Base-by-base conservation (phyloP, 2,797 vertebrate genomes). In the Simalia tracyae region DNA sequence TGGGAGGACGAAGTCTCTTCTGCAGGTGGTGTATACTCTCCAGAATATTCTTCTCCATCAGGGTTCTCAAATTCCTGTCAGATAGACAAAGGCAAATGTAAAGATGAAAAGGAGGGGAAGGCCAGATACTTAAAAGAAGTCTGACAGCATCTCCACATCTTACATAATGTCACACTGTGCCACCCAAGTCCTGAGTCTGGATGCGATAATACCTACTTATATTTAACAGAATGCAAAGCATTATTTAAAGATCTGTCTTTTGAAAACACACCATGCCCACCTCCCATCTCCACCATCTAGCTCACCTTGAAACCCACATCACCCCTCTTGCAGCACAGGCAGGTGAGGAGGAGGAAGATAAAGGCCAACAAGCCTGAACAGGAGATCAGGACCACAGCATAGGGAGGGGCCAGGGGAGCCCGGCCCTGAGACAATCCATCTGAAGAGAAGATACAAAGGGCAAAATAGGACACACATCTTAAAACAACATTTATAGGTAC, bases 241-340 rank as follows among this genome's bases (percentile, higher is more conserved):
- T 3, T 54, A 7, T 54, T 54, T 6, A 26, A 81, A 11, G 11
- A 50, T 26, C 7, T 24, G 50, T 11, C 15, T 61, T 57, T 87
- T 36, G 15, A 66, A 84, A 87, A 81, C 28, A 24, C 5, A 28
- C 15, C 50, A 50, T 15, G 28, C 1, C 59, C 85, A 17, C 31
- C 26, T 61, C 50, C 5, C 0, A 3, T 11, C 61, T n/a, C 61
- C 87, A 28, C 89, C n/a, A 28, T 17, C 5, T 24, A 94, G 97
- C 98, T 98, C 97, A 99, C 99, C 98, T 99, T 99, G 97, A 99
- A 99, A 94, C 98, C 98, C 89, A 99, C 98, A 96, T 98, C 98
- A 87, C 98, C 98, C 93, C 98, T 98, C 97, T 99, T 99, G 96
- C 99, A 99, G 97, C 99, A 99, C 94, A 99, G 97, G 95, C 99